phyloP scores from a whole-genome alignment of 2,797 vertebrate genomes.

The Pangasius mekongensis region DNA sequence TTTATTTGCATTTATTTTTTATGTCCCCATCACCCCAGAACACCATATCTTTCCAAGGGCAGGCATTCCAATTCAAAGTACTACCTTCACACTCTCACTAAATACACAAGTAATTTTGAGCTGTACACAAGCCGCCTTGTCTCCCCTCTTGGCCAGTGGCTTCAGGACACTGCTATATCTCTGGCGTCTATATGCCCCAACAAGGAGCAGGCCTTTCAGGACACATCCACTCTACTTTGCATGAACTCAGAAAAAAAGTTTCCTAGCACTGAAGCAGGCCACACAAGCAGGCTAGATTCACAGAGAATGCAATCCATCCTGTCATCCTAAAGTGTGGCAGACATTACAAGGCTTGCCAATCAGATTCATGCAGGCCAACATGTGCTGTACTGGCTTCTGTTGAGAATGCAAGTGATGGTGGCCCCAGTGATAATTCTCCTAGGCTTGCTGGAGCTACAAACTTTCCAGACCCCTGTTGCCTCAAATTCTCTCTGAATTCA shows the following conservation, averaged over 20 bases:
- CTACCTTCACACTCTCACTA: background rate
- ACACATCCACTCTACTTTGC: background rate
- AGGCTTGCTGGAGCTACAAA: background rate
- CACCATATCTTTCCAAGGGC: background rate
- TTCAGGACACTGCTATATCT: background rate
- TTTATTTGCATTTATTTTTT: too few species aligned
- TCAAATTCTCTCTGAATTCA: background rate
- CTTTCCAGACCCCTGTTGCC: background rate
- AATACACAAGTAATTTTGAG: background rate
- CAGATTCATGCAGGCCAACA: background rate
- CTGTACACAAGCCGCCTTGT: background rate
- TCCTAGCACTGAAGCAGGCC: background rate
- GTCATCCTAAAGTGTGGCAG: background rate
- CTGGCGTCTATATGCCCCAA: background rate
- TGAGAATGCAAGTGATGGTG: background rate
- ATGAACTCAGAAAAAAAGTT: background rate
- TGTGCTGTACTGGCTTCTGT: background rate
- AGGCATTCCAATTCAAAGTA: background rate
- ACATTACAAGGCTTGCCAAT: background rate
- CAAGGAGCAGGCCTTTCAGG: background rate
- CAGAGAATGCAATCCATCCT: background rate
- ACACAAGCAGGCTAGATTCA: background rate
- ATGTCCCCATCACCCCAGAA: too few species aligned
- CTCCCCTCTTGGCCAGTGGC: background rate
- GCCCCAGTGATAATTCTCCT: background rate